phyloP scores from a whole-genome alignment of 2,888 invertebrate species.

The Cylloceria caligata region DNA sequence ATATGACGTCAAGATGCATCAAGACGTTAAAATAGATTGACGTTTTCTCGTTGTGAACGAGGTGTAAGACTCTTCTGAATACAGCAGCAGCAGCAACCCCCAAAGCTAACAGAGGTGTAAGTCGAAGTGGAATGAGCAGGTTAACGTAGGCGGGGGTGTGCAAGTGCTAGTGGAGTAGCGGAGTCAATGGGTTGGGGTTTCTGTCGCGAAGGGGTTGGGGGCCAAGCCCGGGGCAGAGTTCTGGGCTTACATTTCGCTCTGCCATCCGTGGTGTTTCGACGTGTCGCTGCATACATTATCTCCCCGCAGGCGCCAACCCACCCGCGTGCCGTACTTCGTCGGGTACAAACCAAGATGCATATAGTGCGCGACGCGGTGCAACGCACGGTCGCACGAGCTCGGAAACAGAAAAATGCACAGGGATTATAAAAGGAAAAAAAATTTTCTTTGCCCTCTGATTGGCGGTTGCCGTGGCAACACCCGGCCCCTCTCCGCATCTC shows the following conservation, averaged over 20 bases:
- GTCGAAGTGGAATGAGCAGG: slow-evolving; percentile 23
- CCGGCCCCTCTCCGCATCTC: slow-evolving; percentile 70
- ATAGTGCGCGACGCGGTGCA: slow-evolving; percentile 66
- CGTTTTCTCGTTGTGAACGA: slow-evolving; percentile 53
- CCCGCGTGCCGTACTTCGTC: slow-evolving; percentile 43
- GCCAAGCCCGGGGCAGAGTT: slow-evolving; percentile 46
- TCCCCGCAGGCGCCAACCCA: slow-evolving; percentile 72
- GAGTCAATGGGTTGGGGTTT: slow-evolving; percentile 33
- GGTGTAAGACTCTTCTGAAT: slow-evolving; percentile 14
- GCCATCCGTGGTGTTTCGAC: slow-evolving; percentile 77
- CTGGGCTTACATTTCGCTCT: slow-evolving; percentile 68
- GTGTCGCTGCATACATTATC: slow-evolving; percentile 84
- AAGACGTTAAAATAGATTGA: slow-evolving; percentile 14
- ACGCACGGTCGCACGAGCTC: slow-evolving; percentile 65
- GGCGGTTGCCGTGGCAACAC: slow-evolving; percentile 85
- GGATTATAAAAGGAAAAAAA: slow-evolving; percentile 77
- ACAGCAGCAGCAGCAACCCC: slow-evolving; percentile 13
- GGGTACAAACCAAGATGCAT: slow-evolving; percentile 53
- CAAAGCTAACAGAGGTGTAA: slow-evolving; percentile 10
- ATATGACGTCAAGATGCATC: not conserved
- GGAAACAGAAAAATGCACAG: slow-evolving; percentile 49
- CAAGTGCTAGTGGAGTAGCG: slow-evolving; percentile 1
- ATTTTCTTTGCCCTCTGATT: slow-evolving; percentile 84
- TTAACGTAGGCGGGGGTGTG: slow-evolving; percentile 13
- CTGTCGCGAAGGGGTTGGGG: slow-evolving; percentile 22